Evolutionary conservation across 2,113 vertebrate species (phyloP), one percentile per base, ranked within the genome.

Genomic region (Sula dactylatra): DNA sequence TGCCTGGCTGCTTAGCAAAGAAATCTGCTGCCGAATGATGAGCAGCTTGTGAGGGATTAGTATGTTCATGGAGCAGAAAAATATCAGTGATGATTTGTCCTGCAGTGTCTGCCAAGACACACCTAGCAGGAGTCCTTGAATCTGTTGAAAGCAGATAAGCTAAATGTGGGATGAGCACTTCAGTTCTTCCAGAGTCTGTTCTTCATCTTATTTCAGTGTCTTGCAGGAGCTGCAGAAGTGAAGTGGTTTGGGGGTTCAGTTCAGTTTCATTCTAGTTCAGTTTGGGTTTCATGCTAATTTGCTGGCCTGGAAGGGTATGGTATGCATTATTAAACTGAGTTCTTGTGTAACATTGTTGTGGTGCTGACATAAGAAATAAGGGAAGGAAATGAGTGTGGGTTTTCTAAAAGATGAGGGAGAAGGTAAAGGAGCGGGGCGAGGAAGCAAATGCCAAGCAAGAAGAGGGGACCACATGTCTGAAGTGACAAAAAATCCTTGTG

Each of bases 151-250:
- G 78, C 5, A 64, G 42, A n/a, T 21, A 12, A 34, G 18, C 20
- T 50, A 38, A 40, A 49, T 31, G 50, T 59, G 69, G 4, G 74
- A 34, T 11, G 13, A 86, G 25, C 22, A 9, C 9, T 79, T 82
- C 1, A 19, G 45, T 70, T 92, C 24, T 73, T 88, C 40, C 14
- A 24, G 85, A 32, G 19, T 47, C 20, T 49, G 2, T 65, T 86
- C 22, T 56, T 6, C 2, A 3, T 72, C 7, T 50, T 69, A 2
- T n/a, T 72, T 44, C 6, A 24, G 0, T 38, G 4, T 50, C 26
- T 61, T 88, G 36, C 14, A 78, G 34, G 22, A 86, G 19, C 44
- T 92, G 66, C 7, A 24, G 42, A 84, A 76, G 19, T 78, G 25
- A 66, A 59, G 82, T 81, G 34, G 3, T 77, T 32, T 61, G 13